These are phyloP conservation scores for Sialia sialis DNA, from an alignment of 2,113 vertebrate species.

Conservation along the genomic window DNA sequence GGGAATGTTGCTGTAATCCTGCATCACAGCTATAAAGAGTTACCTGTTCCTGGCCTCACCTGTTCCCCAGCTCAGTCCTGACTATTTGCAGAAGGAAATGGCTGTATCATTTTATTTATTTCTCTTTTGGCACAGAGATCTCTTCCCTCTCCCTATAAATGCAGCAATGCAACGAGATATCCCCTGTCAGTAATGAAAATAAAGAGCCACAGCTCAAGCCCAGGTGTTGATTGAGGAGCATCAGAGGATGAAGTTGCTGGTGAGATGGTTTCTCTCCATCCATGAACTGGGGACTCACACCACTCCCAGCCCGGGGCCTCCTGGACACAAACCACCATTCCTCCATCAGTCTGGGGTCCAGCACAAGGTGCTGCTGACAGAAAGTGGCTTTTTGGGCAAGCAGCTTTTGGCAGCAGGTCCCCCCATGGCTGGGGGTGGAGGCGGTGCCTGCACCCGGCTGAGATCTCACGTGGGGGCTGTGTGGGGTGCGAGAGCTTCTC, in stretches of 20 bases:
- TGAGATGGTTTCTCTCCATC: not conserved
- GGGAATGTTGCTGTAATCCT: not conserved
- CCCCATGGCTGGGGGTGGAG: not conserved
- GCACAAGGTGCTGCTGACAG: not conserved
- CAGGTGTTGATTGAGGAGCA: not conserved
- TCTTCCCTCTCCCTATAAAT: not conserved
- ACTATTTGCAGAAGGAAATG: not conserved
- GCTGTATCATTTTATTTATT: not conserved
- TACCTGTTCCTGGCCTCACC: not conserved
- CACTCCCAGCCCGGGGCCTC: fast-evolving
- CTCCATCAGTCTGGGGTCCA: not conserved
- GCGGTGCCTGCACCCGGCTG: constrained; percentile 5
- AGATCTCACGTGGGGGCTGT: constrained; percentile 41
- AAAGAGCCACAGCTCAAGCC: not conserved
- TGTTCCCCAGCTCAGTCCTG: not conserved
- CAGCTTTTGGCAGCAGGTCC: not conserved
- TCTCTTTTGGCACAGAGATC: not conserved
- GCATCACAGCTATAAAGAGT: fast-evolving
- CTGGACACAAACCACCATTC: not conserved
- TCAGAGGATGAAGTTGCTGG: not conserved
- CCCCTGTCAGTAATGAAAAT: not conserved
- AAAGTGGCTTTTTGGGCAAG: not conserved
- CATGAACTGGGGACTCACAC: fast-evolving
- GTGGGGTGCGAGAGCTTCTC: constrained; percentile 24
- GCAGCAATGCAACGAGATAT: not conserved